These are phyloP conservation scores for Camponotus fellah DNA, from an alignment of 2,888 invertebrate species.

Conservation along the genomic window DNA sequence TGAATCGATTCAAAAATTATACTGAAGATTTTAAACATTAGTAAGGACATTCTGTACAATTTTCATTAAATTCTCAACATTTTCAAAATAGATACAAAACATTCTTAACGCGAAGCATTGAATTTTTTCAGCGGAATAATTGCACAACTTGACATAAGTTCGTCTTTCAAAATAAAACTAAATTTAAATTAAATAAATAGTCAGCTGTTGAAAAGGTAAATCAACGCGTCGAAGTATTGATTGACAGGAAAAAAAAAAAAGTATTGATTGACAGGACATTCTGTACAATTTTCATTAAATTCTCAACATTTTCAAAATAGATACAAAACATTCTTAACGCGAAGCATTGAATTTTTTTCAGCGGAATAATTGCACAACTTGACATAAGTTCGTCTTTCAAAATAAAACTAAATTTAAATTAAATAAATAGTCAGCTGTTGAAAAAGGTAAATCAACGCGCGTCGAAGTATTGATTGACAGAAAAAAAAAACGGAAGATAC, in stretches of 20 bases:
- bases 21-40: no score
- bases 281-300: no score
- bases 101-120: background rate
- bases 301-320: no score
- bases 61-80: no score
- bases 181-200: background rate
- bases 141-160: background rate
- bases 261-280: no score
- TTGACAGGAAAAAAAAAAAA: background rate
- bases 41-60: no score
- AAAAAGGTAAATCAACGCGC: background rate
- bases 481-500: background rate
- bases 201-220: background rate
- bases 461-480: background rate
- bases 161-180: background rate
- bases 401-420: background rate
- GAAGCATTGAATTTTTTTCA: no score
- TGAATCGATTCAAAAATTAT: no score
- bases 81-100: no score
- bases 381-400: background rate
- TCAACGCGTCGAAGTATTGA: background rate
- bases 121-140: background rate
- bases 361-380: background rate
- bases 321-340: background rate
- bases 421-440: background rate